phyloP scores from a whole-genome alignment of 2,888 invertebrate species.

The Drosophila atripex region DNA sequence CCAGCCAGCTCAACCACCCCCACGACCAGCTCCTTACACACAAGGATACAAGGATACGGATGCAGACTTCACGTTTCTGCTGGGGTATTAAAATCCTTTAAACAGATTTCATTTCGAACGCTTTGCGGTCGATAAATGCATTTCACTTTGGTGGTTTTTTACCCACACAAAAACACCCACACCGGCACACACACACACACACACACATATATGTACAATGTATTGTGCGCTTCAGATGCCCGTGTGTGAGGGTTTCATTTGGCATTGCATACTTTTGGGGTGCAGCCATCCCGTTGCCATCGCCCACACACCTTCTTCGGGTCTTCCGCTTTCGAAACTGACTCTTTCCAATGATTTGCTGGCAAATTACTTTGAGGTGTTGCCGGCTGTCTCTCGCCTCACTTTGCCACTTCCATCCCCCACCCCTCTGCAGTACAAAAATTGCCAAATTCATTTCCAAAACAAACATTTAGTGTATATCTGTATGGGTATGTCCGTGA shows the following conservation, averaged over 20 bases:
- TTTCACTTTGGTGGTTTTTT: conserved; percentile 76
- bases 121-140: conserved; percentile 82
- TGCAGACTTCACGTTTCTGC: conserved; percentile 68
- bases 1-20: conserved; percentile 8
- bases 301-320: conserved; percentile 6
- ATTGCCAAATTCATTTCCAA: conserved; percentile 80
- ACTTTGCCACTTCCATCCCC: conserved; percentile 17
- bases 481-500: conserved; percentile 21
- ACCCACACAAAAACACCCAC: conserved; percentile 51
- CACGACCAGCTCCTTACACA: conserved; percentile 11
- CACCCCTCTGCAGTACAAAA: conserved; percentile 46
- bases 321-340: conserved; percentile 16
- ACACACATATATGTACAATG: conserved; percentile 22
- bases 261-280: conserved; percentile 71
- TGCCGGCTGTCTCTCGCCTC: conserved; percentile 49
- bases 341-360: conserved; percentile 75
- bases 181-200: neutral
- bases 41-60: conserved; percentile 19
- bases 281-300: conserved; percentile 41
- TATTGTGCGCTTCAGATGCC: conserved; percentile 13
- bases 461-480: conserved; percentile 70
- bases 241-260: conserved; percentile 54
- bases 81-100: conserved; percentile 81
- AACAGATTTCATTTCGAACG: conserved; percentile 81
- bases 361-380: conserved; percentile 75